Evolutionary conservation across 2,888 invertebrate genomes (phyloP).

Genomic region (Drosophila planitibia): DNA sequence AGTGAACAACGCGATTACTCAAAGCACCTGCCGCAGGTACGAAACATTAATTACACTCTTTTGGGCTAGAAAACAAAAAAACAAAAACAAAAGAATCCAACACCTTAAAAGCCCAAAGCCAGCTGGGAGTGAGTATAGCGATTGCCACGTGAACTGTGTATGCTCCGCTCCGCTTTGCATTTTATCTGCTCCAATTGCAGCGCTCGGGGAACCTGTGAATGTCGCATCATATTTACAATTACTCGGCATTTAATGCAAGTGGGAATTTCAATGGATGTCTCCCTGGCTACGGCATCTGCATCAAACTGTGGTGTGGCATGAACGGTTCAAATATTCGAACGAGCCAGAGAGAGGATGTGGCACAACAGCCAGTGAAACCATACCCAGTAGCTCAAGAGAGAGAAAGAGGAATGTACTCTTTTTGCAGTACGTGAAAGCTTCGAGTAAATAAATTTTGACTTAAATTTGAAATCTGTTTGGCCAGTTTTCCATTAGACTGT

Average conservation of each 20-base stretch:
- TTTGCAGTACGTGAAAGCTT: not conserved
- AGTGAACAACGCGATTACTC: slow-evolving; percentile 35
- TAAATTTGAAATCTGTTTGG: not conserved
- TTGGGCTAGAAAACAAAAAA: not conserved
- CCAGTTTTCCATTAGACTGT: not conserved
- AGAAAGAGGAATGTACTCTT: not conserved
- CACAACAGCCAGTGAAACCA: slow-evolving; percentile 36
- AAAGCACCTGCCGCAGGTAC: slow-evolving; percentile 35
- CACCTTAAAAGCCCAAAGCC: not conserved
- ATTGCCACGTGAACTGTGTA: slow-evolving; percentile 60
- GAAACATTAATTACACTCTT: slow-evolving; percentile 72
- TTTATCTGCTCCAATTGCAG: slow-evolving; percentile 78
- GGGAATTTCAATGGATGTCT: slow-evolving; percentile 69
- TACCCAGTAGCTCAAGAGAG: slow-evolving; percentile 3
- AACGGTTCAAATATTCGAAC: slow-evolving; percentile 65
- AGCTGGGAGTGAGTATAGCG: slow-evolving; percentile 21
- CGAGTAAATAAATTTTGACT: not conserved
- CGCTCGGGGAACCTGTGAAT: slow-evolving; percentile 37
- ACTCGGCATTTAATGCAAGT: slow-evolving; percentile 76
- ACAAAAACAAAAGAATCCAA: not conserved
- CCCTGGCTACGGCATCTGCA: slow-evolving; percentile 18
- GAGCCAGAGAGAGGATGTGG: slow-evolving; percentile 27
- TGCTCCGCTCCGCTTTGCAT: slow-evolving; percentile 55
- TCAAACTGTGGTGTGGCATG: slow-evolving; percentile 9
- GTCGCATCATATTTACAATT: slow-evolving; percentile 71